A percentile compares a stretch with the other conserved stretches of the same genome.
These are phyloP conservation scores for Lobophora halterata DNA, from an alignment of 2,888 invertebrate species.

Conservation along the genomic window DNA sequence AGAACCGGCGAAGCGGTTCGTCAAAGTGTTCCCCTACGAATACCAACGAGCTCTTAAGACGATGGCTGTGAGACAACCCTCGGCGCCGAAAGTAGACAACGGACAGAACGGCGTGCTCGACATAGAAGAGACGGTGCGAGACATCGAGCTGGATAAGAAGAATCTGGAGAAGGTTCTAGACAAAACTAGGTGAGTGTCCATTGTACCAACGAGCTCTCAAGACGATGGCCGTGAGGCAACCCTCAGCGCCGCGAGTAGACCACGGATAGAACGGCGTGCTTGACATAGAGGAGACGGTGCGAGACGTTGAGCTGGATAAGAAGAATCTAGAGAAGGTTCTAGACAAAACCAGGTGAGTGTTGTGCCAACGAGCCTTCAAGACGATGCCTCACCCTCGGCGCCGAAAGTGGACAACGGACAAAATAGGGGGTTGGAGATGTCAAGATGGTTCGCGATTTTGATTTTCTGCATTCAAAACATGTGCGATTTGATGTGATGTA, in stretches of 20 bases:
- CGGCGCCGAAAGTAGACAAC: conserved; percentile 48
- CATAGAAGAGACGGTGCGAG: conserved; percentile 93
- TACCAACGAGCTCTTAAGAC: conserved; percentile 94
- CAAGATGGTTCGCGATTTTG: conserved; percentile 90
- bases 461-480: too few relatives aligned
- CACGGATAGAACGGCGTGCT: conserved; percentile 73
- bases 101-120: conserved; percentile 82
- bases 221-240: conserved; percentile 70
- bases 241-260: conserved; percentile 41
- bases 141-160: conserved; percentile 88
- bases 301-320: conserved; percentile 88
- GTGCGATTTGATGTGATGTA: too few relatives aligned
- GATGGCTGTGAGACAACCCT: conserved; percentile 54
- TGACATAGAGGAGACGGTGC: conserved; percentile 95
- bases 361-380: conserved; percentile 94
- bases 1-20: conserved; percentile 86
- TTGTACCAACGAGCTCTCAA: conserved; percentile 95
- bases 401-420: conserved; percentile 56
- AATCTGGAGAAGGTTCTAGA: conserved; percentile 91
- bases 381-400: conserved; percentile 68
- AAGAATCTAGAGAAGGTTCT: conserved; percentile 90
- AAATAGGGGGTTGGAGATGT: conserved; percentile 89
- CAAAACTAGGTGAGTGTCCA: conserved; percentile 86
- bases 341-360: conserved; percentile 87
- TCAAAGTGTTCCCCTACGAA: conserved; percentile 98